Conservation (phyloP, 2,888 invertebrate species). For the Euclidia mi region DNA sequence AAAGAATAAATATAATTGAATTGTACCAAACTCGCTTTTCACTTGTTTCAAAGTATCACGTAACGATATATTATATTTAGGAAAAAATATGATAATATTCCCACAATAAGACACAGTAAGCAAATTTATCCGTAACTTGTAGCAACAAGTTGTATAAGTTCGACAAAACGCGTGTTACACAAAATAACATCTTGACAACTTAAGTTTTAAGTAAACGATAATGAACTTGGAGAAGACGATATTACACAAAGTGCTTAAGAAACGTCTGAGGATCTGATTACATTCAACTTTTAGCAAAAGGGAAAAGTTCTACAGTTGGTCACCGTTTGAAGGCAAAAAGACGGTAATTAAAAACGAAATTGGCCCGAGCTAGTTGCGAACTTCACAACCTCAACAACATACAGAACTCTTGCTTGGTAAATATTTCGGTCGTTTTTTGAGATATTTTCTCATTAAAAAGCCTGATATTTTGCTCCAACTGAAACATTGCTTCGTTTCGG, state of each 20-base stretch:
- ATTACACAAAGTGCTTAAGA: slow-evolving; percentile 14
- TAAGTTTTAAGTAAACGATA: slow-evolving; percentile 15
- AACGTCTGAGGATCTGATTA: slow-evolving; percentile 15
- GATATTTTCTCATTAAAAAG: too few species aligned
- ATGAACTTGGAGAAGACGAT: slow-evolving; percentile 13
- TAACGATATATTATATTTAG: too few species aligned
- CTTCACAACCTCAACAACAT: neutral
- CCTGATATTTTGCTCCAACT: too few species aligned
- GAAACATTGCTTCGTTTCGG: too few species aligned
- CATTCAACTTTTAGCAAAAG: slow-evolving; percentile 13
- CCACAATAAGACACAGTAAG: too few species aligned
- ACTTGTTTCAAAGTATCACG: too few species aligned
- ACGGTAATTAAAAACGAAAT: slow-evolving; percentile 14
- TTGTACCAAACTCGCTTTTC: too few species aligned
- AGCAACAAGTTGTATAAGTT: neutral
- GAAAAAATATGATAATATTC: too few species aligned
- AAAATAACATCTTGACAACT: slow-evolving; percentile 10
- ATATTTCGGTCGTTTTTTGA: too few species aligned
- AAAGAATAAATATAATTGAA: too few species aligned
- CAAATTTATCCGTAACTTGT: too few species aligned
- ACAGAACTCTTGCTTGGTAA: too few species aligned
- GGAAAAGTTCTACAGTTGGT: slow-evolving; percentile 10
- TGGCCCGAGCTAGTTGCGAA: slow-evolving; percentile 2
- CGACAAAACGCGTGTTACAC: slow-evolving; percentile 3
- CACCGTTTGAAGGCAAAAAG: slow-evolving; percentile 6